Evolutionary conservation across 2,888 invertebrate species (phyloP), one percentile per base, ranked within the genome.

Genomic region (Balanococcus diminutus): DNA sequence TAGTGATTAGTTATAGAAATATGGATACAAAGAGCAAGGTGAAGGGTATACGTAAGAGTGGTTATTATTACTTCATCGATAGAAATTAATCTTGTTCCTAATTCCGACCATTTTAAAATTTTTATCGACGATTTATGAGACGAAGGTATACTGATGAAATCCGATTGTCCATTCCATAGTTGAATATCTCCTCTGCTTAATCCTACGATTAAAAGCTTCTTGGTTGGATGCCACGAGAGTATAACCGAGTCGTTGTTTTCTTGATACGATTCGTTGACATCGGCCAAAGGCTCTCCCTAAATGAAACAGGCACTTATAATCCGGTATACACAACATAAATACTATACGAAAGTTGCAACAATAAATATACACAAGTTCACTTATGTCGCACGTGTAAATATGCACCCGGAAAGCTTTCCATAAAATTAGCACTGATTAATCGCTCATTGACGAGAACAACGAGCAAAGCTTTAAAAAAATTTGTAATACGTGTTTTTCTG

Each of bases 181-280:
- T 94, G 93, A 5, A 98, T 91, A 89, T 97, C 96, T 9, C 98
- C 98, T 89, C 94, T 96, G 90, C 97, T 97, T 96, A 97, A 98
- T 4, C 96, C 97, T 67, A 95, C 94, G 1, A 95, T 95, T 84
- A 98, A 90, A 86, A 96, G 91, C 86, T 94, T 93, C 89, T 94
- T 93, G 83, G 93, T 93, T 0, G 98, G 97, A 90, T 98, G 98
- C 98, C 98, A 98, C 2, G 93, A 92, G 46, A 97, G 90, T 1
- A 95, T 93, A 19, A 96, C 95, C 0, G 95, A 95, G 91, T 96
- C 96, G 84, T 95, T 94, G 19, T 94, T 93, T 31, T 94, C 90
- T 89, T 96, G 93, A 75, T 93, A 92, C 1, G 95, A 94, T 90
- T 94, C 94, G 84, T 94, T 94, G 56, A 95, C 93, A 89, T 95